Percentiles rank a stretch among this genome's conserved stretches.
phyloP scores from a whole-genome alignment of 2,888 invertebrate species.

The Tenthredo scrophulariae region DNA sequence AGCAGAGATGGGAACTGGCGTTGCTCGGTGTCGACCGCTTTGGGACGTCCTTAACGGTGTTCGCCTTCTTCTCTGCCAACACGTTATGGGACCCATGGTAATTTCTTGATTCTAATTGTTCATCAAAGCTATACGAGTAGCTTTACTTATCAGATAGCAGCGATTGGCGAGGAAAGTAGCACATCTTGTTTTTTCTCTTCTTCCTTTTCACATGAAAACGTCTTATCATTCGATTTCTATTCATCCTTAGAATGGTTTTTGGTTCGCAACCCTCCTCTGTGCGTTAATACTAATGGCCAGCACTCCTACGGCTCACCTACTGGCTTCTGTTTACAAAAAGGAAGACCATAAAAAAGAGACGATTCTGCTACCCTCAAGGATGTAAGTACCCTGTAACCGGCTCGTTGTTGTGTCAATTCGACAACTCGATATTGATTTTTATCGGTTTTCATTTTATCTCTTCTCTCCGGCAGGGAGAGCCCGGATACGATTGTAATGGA shows the following conservation, averaged over 20 bases:
- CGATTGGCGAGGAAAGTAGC: not conserved
- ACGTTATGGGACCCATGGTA: constrained; percentile 85
- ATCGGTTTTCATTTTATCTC: constrained; percentile 12
- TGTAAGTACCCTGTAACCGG: constrained; percentile 64
- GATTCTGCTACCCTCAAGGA: constrained; percentile 66
- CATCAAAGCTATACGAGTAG: not conserved
- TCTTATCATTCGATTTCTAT: constrained; percentile 57
- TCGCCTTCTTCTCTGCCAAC: constrained; percentile 82
- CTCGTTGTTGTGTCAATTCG: not conserved
- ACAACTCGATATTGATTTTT: constrained; percentile 31
- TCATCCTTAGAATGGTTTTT: constrained; percentile 83
- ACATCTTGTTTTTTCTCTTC: constrained; percentile 53
- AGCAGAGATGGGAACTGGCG: constrained; percentile 82
- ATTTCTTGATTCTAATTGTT: constrained; percentile 58
- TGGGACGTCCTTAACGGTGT: constrained; percentile 86
- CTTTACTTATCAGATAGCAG: not conserved
- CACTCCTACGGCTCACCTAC: constrained; percentile 83
- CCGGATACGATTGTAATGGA: constrained; percentile 70
- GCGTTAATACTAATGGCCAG: constrained; percentile 81
- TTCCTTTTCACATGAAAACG: not conserved
- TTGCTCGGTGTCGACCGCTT: constrained; percentile 86
- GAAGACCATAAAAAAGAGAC: constrained; percentile 63
- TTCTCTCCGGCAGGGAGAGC: constrained; percentile 66
- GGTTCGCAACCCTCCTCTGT: constrained; percentile 84
- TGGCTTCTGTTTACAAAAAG: constrained; percentile 79